A percentile compares a stretch with the other conserved stretches of the same genome.
phyloP scores from a whole-genome alignment of 1,140 invertebrate species.

The Ooceraea biroi region DNA sequence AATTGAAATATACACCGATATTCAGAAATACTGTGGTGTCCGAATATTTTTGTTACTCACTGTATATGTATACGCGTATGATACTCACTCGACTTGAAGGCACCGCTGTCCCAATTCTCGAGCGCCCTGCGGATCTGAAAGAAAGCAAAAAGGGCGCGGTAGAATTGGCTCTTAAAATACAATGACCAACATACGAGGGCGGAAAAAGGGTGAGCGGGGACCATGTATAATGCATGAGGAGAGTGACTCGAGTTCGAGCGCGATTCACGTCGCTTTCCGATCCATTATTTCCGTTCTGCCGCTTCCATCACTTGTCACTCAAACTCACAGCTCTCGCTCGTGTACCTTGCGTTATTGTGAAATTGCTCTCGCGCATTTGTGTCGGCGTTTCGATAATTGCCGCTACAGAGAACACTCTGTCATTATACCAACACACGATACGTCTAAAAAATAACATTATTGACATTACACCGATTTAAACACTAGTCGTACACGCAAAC shows the following conservation, averaged over 20 bases:
- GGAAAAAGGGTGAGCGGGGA: background rate
- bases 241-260: conserved; percentile 36
- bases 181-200: conserved; percentile 61
- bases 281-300: conserved; percentile 47
- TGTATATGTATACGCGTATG: background rate
- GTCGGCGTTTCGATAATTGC: background rate
- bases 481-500: too few species aligned
- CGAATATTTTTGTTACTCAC: too few species aligned
- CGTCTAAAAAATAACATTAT: too few species aligned
- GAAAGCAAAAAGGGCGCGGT: conserved; percentile 61
- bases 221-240: conserved; percentile 71
- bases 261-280: conserved; percentile 20
- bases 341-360: conserved; percentile 8
- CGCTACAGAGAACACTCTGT: too few species aligned
- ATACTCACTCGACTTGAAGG: conserved; percentile 82
- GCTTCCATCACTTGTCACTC: conserved; percentile 31
- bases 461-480: too few species aligned
- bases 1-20: too few species aligned
- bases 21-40: too few species aligned
- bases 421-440: too few species aligned
- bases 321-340: background rate
- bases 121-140: conserved; percentile 82
- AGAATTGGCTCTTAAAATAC: conserved; percentile 75
- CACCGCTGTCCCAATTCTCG: conserved; percentile 81
- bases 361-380: background rate